Evolutionary conservation across 1,140 invertebrate species (phyloP), one percentile per base, ranked within the genome.

Genomic region (Marisa cornuarietis): DNA sequence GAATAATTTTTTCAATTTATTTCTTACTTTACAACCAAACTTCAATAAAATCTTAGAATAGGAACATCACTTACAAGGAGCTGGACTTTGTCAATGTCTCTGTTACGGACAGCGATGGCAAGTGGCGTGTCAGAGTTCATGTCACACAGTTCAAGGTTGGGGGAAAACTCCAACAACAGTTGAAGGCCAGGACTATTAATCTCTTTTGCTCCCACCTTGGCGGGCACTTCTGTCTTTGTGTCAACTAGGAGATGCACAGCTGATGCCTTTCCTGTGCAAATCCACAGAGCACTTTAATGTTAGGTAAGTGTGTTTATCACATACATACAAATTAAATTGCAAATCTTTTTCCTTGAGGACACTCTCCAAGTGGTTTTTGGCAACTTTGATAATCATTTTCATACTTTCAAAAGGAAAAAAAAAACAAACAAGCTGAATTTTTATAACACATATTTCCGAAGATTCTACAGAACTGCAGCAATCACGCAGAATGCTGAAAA

Each of bases 161-260:
- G 90, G 68, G 88, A 86, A 51, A 88, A 85, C 8, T 80, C 75
- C 31, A 91, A 83, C n/a, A 91, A 66, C 6, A 90, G 79, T 20
- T 86, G 81, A 31, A 91, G 80, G 20, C 85, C 87, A 14, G 80
- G 71, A 69, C 78, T 68, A 20, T 65, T 68, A 4, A 75, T 52
- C 42, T 82, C 62, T 26, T 62, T 61, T 8, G 79, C 77, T 5
- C 58, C 66, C 51, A 61, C 65, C 11, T 58, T 68, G 0, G 75
- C 69, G 2, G 65, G 49, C 10, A 68, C 76, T 66, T 83, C 86
- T 63, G 81, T 82, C 52, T 71, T 79, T 31, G 83, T 85, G 78
- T 83, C 75, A 22, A 85, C 82, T 87, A 89, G 84, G 76, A 91
- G 83, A 78, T 91, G 90, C 2, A 90, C 75, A 16, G 85, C 84